Evolutionary conservation across 1,140 invertebrate genomes (phyloP).

Genomic region (Matsumurasca onukii): DNA sequence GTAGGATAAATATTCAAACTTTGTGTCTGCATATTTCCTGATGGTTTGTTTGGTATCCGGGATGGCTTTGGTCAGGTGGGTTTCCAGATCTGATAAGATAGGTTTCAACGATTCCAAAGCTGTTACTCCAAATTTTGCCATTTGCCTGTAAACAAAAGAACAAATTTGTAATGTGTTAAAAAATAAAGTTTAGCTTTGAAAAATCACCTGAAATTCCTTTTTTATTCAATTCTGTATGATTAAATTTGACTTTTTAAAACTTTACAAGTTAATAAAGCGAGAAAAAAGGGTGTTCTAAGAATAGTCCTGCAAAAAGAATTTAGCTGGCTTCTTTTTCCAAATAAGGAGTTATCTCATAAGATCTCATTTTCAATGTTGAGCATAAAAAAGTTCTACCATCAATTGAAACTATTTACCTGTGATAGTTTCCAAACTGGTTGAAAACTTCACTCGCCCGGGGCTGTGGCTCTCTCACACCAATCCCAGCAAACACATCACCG

Average conservation of each 20-base stretch:
- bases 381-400: not conserved
- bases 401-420: slow-evolving; percentile 67
- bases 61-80: slow-evolving; percentile 95
- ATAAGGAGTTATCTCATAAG: too few species aligned
- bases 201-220: too few species aligned
- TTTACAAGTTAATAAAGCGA: too few species aligned
- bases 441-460: slow-evolving; percentile 94
- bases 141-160: too few species aligned
- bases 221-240: too few species aligned
- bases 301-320: too few species aligned
- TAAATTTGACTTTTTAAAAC: too few species aligned
- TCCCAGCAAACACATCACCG: slow-evolving; percentile 91
- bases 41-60: slow-evolving; percentile 97
- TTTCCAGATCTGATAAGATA: slow-evolving; percentile 92
- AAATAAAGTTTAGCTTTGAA: too few species aligned
- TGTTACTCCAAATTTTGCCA: slow-evolving; percentile 48
- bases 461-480: slow-evolving; percentile 95
- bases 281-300: too few species aligned
- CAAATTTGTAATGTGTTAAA: too few species aligned
- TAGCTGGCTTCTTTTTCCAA: too few species aligned
- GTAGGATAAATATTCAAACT: slow-evolving; percentile 98
- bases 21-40: slow-evolving; percentile 95
- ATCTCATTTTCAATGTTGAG: too few species aligned
- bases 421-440: slow-evolving; percentile 91
- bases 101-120: slow-evolving; percentile 44